Conservation (phyloP, 2,113 vertebrate genomes). For the Coturnix japonica region DNA sequence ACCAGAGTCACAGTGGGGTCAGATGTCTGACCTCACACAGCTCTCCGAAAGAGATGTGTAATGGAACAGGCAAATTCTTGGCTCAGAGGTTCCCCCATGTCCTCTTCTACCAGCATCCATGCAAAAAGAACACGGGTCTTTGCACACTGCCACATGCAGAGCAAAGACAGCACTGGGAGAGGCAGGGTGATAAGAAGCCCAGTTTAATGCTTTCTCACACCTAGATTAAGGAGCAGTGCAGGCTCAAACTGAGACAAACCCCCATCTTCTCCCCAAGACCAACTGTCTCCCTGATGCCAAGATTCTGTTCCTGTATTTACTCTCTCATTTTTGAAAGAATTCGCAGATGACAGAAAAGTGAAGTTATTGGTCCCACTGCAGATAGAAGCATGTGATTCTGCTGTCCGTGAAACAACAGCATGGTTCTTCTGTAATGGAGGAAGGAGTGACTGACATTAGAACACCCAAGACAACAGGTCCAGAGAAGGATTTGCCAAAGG, state of each 20-base stretch:
- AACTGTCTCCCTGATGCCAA: background rate
- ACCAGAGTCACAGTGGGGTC: background rate
- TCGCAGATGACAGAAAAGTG: background rate
- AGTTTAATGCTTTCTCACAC: background rate
- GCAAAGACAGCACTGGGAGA: background rate
- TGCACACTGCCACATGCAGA: accelerated
- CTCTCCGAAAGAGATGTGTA: accelerated
- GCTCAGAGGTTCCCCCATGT: accelerated
- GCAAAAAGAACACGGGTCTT: background rate
- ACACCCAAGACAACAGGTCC: too few species aligned
- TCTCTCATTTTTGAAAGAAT: background rate
- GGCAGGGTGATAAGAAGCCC: background rate
- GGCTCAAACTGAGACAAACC: background rate
- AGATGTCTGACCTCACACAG: background rate
- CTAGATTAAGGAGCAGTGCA: background rate
- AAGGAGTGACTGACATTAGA: background rate
- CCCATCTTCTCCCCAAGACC: background rate
- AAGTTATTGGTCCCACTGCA: background rate
- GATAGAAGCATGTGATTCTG: background rate
- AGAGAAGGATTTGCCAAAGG: too few species aligned
- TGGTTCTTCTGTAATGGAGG: background rate
- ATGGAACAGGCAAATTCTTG: background rate
- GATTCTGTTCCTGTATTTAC: background rate
- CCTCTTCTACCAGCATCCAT: too few species aligned
- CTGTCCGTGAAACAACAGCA: background rate